phyloP scores from a whole-genome alignment of 92 coral and sea anemone species.

The Zoanthus sansibaricus region DNA sequence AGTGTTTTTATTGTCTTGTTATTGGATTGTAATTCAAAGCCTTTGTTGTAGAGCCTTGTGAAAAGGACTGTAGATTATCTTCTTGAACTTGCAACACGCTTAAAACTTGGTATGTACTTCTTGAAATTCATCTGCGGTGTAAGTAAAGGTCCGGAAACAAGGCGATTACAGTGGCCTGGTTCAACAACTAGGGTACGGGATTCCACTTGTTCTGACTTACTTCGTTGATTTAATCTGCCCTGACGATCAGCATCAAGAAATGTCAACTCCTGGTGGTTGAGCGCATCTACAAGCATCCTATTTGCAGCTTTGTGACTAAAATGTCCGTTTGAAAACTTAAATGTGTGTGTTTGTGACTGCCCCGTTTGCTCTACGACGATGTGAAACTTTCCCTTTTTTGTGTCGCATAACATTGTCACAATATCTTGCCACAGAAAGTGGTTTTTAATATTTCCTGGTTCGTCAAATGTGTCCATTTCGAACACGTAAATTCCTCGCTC shows the following conservation, averaged over 20 bases:
- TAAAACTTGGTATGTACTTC: conserved; percentile 23
- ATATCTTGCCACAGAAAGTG: conserved; percentile 79
- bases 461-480: conserved; percentile 65
- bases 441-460: conserved; percentile 74
- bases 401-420: conserved; percentile 72
- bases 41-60: too few species aligned
- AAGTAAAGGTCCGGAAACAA: conserved; percentile 22
- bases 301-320: conserved; percentile 81
- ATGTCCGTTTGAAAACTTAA: conserved; percentile 76
- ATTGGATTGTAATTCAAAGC: too few species aligned
- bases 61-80: background rate
- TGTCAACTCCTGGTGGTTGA: conserved; percentile 64
- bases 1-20: too few species aligned
- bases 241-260: conserved; percentile 53
- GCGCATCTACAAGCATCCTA: conserved; percentile 76
- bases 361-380: conserved; percentile 29
- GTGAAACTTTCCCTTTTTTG: conserved; percentile 70
- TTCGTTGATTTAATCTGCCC: conserved; percentile 3
- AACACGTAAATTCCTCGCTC: conserved; percentile 72
- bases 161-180: conserved; percentile 7
- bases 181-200: conserved; percentile 16
- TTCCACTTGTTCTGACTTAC: conserved; percentile 31
- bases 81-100: conserved; percentile 14
- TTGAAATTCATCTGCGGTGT: conserved; percentile 26
- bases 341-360: conserved; percentile 31